Evolutionary conservation across 2,797 vertebrate genomes (phyloP), one percentile per base, ranked within the genome.

Genomic region (Pyrocephalus nanus): DNA sequence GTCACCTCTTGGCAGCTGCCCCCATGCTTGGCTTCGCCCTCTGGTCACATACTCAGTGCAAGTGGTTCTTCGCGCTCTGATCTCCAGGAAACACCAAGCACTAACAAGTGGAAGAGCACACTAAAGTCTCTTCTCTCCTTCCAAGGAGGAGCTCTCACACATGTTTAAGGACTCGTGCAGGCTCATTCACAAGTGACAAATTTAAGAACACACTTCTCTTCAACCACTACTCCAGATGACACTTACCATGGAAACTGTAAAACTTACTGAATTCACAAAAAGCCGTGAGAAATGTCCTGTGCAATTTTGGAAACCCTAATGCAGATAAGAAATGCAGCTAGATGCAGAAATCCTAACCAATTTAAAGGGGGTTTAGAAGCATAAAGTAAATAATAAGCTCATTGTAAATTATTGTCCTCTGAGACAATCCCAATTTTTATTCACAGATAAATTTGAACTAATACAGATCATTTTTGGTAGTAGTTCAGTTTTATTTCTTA

Each of bases 341-440:
- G 60, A 40, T 6, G 15, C 50, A n/a, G 57, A 86, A 81, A 70
- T 30, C 51, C 51, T 64, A 54, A 40, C 2, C 21, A 58, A 4
- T 8, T 27, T 6, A 26, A 15, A 60, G 19, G 12, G 4, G 11
- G 30, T 11, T 20, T 38, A 42, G 18, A 64, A 1, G 0, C 6
- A 78, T 5, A 77, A 64, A 64, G 11, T 16, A 76, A 74, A 22
- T 12, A 69, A 32, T 10, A 58, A 70, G 25, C 4, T 50, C 0
- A n/a, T 54, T 51, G 65, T 3, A 61, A 77, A 51, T 48, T 75
- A 0, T 32, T 57, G 72, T 45, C 22, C 0, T 3, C 42, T 54
- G 38, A 71, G 91, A 74, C 8, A n/a, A 83, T n/a, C 9, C 9
- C 4, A 3, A 4, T 19, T 48, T 65, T 74, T 29, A 34, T 16